These are phyloP conservation scores for Ganaspis sp. DNA, from an alignment of 1,140 invertebrate genomes.

Conservation along the genomic window DNA sequence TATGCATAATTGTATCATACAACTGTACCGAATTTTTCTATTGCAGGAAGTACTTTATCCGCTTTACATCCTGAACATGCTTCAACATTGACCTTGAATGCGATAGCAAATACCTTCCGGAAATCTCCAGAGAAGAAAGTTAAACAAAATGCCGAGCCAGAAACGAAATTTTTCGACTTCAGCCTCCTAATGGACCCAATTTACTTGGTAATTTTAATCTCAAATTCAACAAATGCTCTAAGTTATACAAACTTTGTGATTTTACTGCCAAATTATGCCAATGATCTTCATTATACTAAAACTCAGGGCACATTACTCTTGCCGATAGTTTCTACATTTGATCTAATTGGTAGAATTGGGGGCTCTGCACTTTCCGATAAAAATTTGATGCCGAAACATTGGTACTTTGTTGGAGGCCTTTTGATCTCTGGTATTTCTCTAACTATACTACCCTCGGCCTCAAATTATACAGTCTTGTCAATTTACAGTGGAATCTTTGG, in stretches of 20 bases:
- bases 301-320: conserved; percentile 82
- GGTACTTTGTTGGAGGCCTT: conserved; percentile 87
- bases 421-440: conserved; percentile 85
- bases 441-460: conserved; percentile 81
- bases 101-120: conserved; percentile 78
- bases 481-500: conserved; percentile 86
- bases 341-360: conserved; percentile 86
- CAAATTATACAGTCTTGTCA: conserved; percentile 77
- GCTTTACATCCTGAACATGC: conserved; percentile 86
- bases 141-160: conserved; percentile 67
- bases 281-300: conserved; percentile 82
- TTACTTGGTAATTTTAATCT: conserved; percentile 88
- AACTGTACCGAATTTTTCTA: too few relatives aligned
- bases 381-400: conserved; percentile 84
- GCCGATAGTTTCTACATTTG: conserved; percentile 86
- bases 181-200: conserved; percentile 86
- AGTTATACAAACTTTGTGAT: conserved; percentile 92
- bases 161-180: conserved; percentile 85
- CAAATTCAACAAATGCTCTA: conserved; percentile 89
- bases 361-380: conserved; percentile 88
- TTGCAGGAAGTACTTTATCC: conserved; percentile 81
- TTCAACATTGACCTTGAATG: conserved; percentile 85
- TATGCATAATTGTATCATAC: too few relatives aligned
- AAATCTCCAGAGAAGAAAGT: conserved; percentile 65
- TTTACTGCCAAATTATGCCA: conserved; percentile 85